phyloP scores from a whole-genome alignment of 2,888 invertebrate species.

The Limnephilus lunatus region DNA sequence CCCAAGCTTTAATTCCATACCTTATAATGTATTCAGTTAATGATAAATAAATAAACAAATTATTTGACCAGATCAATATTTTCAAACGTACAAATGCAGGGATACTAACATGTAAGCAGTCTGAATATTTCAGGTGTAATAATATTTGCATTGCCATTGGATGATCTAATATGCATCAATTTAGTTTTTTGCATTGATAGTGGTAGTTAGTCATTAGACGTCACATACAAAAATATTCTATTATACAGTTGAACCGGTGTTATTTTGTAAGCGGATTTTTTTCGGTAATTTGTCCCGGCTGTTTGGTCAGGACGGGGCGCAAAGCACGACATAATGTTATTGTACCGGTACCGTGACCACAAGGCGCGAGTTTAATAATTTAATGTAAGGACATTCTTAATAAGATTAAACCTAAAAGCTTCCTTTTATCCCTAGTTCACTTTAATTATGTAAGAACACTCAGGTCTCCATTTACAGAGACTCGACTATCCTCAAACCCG shows the following conservation, averaged over 20 bases:
- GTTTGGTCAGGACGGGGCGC: not conserved
- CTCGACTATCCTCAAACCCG: not conserved
- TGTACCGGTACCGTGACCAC: not conserved
- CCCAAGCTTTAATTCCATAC: no score
- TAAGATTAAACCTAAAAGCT: constrained; percentile 13
- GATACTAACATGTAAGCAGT: no score
- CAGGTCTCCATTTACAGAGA: constrained; percentile 9
- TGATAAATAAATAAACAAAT: no score
- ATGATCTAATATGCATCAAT: no score
- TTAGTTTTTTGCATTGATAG: no score
- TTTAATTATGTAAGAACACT: constrained; percentile 22
- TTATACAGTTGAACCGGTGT: not conserved
- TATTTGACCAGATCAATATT: no score
- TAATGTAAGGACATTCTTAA: constrained; percentile 22
- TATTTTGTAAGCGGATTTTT: not conserved
- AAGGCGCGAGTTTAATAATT: constrained; percentile 3
- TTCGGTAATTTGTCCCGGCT: not conserved
- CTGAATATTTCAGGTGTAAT: no score
- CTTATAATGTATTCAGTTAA: no score
- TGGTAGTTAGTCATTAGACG: no score
- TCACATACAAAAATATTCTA: no score
- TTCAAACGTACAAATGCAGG: no score
- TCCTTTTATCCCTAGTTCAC: constrained; percentile 12
- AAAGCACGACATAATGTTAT: not conserved
- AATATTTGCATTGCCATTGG: no score